Base-by-base conservation (phyloP, 2,797 vertebrate species). In the Gallinago nigripennis region DNA sequence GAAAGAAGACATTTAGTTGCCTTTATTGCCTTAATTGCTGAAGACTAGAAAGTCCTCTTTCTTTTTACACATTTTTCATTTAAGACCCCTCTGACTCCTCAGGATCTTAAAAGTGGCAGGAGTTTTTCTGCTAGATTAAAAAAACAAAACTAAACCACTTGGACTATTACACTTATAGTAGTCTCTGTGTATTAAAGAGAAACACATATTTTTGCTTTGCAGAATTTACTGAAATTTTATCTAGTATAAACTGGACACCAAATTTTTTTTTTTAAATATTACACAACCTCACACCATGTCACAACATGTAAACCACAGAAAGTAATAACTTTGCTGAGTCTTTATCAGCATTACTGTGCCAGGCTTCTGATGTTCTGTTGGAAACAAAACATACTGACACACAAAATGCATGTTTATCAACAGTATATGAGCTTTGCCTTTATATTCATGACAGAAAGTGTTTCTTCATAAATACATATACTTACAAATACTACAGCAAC, bases 211-310 rank as follows among this genome's bases (percentile, higher is more conserved):
- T 85, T 37, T 81, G 4, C 21, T 51, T 37, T 69, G 39, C 15
- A 8, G 25, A 73, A 54, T 37, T 68, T 63, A 63, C 14, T 41
- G 8, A 21, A 54, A 9, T 21, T 68, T 56, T 25, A 58, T 23
- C n/a, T 41, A 30, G 8, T 13, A 54, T 0, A 2, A 80, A 57
- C 4, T 13, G 9, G 11, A 45, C 19, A 2, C 3, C 27, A 7
- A 2, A 37, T 11, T 2, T 35, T 21, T 21, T 39, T 21, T 37
- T 13, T 41, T 21, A 6, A 15, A 27, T 6, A 41, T 16, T 57
- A 12, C 18, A 70, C 15, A 68, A 45, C 11, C 2, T 21, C 46
- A 11, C 37, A 69, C 33, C 16, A 14, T 5, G 15, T 28, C 25
- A 61, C 8, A 71, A 57, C 21, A 21, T 3, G 37, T 11, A 33